Base-by-base conservation (phyloP, 2,113 vertebrate species). In the Columba livia region DNA sequence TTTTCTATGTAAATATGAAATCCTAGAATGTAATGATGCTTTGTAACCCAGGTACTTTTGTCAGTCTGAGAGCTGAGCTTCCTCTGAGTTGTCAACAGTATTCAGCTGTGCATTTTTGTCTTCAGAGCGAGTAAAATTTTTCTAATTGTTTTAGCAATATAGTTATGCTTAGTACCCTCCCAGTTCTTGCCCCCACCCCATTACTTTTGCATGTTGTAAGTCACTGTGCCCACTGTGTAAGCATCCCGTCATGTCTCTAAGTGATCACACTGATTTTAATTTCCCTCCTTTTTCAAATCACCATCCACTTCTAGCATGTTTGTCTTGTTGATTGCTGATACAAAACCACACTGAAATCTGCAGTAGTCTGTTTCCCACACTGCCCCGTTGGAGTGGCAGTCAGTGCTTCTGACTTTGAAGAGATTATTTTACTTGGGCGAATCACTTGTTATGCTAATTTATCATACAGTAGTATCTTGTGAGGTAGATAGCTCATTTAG, bases 141-240 rank as follows among this genome's bases (percentile, higher is more conserved):
- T 57, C 18, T 53, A 0, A 0, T 29, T 83, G 19, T 26, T 34
- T 84, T 67, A 48, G n/a, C 44, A 54, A 34, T 34, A 42, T 15
- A 62, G 16, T 61, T 74, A 12, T 24, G 3, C 31, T 71, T 54
- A 32, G 48, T 11, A 62, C 7, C 5, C 5, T 80, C 12, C 25
- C 31, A 77, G 1, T 50, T 81, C 44, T 86, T 38, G 2, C 24
- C 18, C 40, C 3, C 0, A 15, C 5, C 26, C 5, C 24, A 15
- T 3, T 77, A 12, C 34, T 62, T 90, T 51, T 67, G 16, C 14
- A 5, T 47, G 9, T 5, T 44, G 1, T 16, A 53, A 67, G 18
- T 51, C 56, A 51, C 62, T 40, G 28, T 83, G 57, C 28, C 42
- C 4, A 1, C 38, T 61, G 31, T 38, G 8, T 44, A 67, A 86